Evolutionary conservation across 2,797 vertebrate species (phyloP), one percentile per base, ranked within the genome.

Genomic region (Micrastur ruficollis): DNA sequence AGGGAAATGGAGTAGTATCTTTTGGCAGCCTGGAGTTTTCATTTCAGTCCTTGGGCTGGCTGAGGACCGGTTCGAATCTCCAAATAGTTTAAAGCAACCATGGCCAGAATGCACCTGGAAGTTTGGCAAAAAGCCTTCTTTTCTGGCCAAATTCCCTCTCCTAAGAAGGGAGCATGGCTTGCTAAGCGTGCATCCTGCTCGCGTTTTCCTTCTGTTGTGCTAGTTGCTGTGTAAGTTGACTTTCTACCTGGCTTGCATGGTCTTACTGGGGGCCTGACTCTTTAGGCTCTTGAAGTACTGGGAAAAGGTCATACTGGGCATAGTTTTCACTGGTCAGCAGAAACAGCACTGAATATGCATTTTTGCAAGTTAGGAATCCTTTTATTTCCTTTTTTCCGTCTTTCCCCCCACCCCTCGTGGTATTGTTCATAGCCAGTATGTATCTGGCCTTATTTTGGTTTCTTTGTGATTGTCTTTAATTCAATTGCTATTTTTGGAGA

Each of bases 381-480:
- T 46, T 6, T 14, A 7, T 12, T 52, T 3, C 20, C 10, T 2
- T 38, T 18, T 44, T 31, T 47, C 11, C 15, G 14, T 20, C 10
- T 26, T 42, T 13, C 2, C 7, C 38, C 16, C 40, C 21, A 12
- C 27, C 8, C 11, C 0, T 31, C 9, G 3, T 32, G 14, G 2
- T 65, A 62, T 49, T 63, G 25, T 56, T 90, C 0, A 0, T 38
- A 81, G 14, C 9, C 46, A 50, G 14, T 11, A 21, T 13, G 6
- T 32, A 27, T 65, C 38, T 75, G 61, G 13, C 12, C 13, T 90
- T 83, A 67, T 87, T 85, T 76, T 62, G 2, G 1, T 40, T 85
- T 42, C 59, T 74, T 78, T 7, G 3, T 19, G 18, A 67, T 38
- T 3, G 7, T 71, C 19, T 75, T 91, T 65, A 63, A 81, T 78